Percentiles rank a stretch among this genome's conserved stretches.
Conservation (phyloP, 2,797 vertebrate species). For the Cossypha polioptera region DNA sequence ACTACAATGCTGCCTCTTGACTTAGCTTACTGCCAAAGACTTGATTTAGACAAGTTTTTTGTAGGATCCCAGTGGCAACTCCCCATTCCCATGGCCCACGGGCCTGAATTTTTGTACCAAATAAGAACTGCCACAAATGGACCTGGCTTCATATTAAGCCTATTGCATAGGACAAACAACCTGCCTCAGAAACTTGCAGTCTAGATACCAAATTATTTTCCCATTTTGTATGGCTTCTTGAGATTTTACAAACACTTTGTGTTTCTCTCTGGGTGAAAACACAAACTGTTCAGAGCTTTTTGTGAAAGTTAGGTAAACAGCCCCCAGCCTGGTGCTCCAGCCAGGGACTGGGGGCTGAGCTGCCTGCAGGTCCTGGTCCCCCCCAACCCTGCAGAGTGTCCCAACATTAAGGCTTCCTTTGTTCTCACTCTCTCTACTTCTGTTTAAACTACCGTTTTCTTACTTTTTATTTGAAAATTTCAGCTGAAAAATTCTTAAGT, state of each 20-base stretch:
- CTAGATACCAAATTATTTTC: neutral
- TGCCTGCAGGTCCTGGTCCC: neutral
- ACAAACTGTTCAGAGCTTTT: neutral
- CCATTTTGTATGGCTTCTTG: neutral
- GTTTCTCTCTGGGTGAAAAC: neutral
- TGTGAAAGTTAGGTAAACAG: rapidly evolving
- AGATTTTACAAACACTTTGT: neutral
- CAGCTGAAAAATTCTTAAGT: neutral
- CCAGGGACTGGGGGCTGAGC: neutral
- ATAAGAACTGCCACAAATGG: neutral
- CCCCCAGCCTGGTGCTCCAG: neutral
- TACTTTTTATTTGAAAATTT: neutral
- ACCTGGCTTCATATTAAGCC: neutral
- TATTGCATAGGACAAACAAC: neutral
- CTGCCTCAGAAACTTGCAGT: neutral
- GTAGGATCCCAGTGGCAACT: neutral
- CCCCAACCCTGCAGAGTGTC: rapidly evolving
- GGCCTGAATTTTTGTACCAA: neutral
- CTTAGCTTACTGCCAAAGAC: neutral
- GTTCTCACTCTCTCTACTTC: neutral
- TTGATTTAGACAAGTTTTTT: neutral
- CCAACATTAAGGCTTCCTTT: neutral
- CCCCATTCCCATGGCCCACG: neutral
- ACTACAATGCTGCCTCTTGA: neutral
- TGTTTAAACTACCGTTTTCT: neutral